Conservation (phyloP, 2,797 vertebrate species). For the Notoglanidium macrostoma region DNA sequence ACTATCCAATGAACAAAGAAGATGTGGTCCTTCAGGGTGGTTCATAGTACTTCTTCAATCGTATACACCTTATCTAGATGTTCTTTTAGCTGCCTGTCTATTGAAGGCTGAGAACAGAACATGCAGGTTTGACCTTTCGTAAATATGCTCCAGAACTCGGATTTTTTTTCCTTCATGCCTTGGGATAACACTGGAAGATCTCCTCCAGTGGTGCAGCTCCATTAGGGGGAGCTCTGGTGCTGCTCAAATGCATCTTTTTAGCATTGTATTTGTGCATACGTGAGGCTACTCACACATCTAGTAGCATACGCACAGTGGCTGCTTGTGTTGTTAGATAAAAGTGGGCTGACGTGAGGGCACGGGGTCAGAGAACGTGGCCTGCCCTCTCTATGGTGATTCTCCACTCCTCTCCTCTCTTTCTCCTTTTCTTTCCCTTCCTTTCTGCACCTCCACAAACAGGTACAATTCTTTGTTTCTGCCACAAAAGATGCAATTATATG, state of each 20-base stretch:
- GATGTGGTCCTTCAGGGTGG: background rate
- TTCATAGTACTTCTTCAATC: background rate
- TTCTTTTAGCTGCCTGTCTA: background rate
- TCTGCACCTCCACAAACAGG: slow-evolving; percentile 59
- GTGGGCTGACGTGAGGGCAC: slow-evolving; percentile 66
- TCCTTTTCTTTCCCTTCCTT: slow-evolving; percentile 7
- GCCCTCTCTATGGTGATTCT: slow-evolving; percentile 52
- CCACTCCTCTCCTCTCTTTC: slow-evolving; percentile 29
- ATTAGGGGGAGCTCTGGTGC: slow-evolving; percentile 52
- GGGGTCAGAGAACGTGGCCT: slow-evolving; percentile 64
- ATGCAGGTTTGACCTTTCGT: background rate
- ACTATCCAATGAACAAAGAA: background rate
- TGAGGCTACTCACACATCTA: slow-evolving; percentile 30
- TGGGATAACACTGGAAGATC: background rate
- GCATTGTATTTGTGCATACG: background rate
- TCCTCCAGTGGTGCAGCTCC: background rate
- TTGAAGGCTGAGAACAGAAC: background rate
- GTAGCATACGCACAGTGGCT: slow-evolving; percentile 1
- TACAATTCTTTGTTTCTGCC: slow-evolving; percentile 69
- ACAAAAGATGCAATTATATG: slow-evolving; percentile 78
- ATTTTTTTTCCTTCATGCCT: background rate
- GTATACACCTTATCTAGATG: background rate
- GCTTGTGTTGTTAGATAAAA: slow-evolving; percentile 73
- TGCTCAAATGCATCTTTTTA: background rate
- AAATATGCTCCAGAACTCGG: background rate